These are phyloP conservation scores for Anguilla megastoma DNA, from an alignment of 2,797 vertebrate species.

Conservation along the genomic window DNA sequence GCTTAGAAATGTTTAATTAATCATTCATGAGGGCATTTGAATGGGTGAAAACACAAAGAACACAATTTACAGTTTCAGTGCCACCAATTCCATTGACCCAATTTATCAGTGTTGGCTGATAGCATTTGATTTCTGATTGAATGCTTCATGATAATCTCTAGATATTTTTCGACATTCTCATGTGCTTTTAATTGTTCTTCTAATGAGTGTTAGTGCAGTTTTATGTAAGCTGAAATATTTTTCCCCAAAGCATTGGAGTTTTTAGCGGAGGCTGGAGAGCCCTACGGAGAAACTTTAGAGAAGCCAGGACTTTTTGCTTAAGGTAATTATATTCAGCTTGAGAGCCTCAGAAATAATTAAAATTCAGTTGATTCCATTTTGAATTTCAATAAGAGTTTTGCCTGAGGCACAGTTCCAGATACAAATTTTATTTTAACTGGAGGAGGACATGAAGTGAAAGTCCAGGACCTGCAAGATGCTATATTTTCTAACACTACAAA, in stretches of 20 bases:
- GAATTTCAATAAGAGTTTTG: slow-evolving; percentile 26
- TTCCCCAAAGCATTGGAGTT: neutral
- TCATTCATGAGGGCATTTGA: neutral
- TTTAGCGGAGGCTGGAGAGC: neutral
- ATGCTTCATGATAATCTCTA: neutral
- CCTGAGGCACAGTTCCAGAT: slow-evolving; percentile 14
- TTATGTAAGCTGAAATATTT: neutral
- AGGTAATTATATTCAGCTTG: slow-evolving; percentile 26
- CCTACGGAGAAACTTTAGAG: neutral
- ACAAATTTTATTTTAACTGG: slow-evolving; percentile 21
- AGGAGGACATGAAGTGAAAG: slow-evolving; percentile 13
- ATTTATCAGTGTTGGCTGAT: neutral
- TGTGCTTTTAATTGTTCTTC: neutral
- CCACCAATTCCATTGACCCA: neutral
- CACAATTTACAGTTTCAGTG: neutral
- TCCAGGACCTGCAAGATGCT: neutral
- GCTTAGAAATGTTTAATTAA: neutral
- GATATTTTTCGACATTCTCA: neutral
- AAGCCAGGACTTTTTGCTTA: neutral
- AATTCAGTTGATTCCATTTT: slow-evolving; percentile 17
- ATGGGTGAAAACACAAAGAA: neutral
- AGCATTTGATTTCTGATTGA: neutral
- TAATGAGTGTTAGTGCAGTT: neutral
- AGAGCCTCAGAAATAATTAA: slow-evolving; percentile 31
- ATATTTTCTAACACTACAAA: neutral